phyloP scores from a whole-genome alignment of 1,140 invertebrate genomes.

The Medauroidea extradentata region DNA sequence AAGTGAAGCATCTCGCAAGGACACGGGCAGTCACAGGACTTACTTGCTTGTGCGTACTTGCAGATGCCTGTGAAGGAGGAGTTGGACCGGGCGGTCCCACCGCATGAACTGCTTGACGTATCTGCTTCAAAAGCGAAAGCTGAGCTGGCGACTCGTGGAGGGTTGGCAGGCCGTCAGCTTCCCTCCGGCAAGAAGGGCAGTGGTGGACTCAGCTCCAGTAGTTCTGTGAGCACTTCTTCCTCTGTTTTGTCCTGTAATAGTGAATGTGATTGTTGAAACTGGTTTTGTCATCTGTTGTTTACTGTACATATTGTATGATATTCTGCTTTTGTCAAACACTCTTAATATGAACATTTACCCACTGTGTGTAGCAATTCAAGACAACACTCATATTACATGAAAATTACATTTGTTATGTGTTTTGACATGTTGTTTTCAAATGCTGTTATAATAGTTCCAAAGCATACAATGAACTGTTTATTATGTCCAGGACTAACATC shows the following conservation, averaged over 20 bases:
- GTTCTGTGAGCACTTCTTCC: slow-evolving; percentile 50
- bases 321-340: no score
- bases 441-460: no score
- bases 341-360: no score
- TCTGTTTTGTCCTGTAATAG: slow-evolving; percentile 18
- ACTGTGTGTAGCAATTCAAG: no score
- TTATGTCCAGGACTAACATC: no score
- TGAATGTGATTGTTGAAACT: no score
- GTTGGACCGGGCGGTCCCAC: slow-evolving; percentile 78
- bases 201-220: slow-evolving; percentile 59
- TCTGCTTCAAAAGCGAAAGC: slow-evolving; percentile 84
- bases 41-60: slow-evolving; percentile 1
- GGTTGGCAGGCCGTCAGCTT: slow-evolving; percentile 50
- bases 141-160: slow-evolving; percentile 68
- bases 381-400: no score
- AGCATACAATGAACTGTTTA: no score
- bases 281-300: no score
- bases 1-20: background rate
- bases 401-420: no score
- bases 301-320: no score
- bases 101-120: slow-evolving; percentile 78
- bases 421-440: no score
- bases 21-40: background rate
- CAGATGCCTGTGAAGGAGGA: slow-evolving; percentile 63
- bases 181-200: slow-evolving; percentile 45